phyloP scores from a whole-genome alignment of 2,797 vertebrate species.

The Coregonus ussuriensis region DNA sequence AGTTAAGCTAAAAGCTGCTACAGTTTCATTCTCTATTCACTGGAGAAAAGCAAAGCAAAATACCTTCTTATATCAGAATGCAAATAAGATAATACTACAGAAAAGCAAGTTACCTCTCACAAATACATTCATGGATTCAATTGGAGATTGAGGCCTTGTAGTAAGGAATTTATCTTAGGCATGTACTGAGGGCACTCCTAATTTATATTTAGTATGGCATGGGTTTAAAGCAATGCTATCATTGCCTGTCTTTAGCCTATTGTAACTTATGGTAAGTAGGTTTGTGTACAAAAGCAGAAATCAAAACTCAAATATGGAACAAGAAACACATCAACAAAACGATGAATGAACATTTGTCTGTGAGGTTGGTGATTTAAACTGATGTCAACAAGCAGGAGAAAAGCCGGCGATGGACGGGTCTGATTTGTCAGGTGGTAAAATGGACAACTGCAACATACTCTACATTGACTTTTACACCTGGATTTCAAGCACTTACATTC shows the following conservation, averaged over 20 bases:
- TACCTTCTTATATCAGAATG: background rate
- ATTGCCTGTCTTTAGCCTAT: slow-evolving; percentile 12
- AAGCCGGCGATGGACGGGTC: slow-evolving; percentile 23
- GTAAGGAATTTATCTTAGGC: background rate
- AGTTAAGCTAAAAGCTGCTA: slow-evolving; percentile 35
- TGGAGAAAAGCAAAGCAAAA: slow-evolving; percentile 6
- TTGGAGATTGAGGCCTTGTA: background rate
- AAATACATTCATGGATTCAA: background rate
- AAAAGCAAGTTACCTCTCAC: background rate
- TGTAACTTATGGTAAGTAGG: background rate
- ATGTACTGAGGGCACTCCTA: background rate
- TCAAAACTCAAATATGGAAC: slow-evolving; percentile 11
- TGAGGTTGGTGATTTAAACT: slow-evolving; percentile 20
- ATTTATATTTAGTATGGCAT: slow-evolving; percentile 49
- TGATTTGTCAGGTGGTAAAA: background rate
- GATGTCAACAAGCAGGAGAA: slow-evolving; percentile 29
- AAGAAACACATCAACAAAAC: background rate
- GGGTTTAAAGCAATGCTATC: slow-evolving; percentile 41
- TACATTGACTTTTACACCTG: slow-evolving; percentile 4
- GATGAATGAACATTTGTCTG: slow-evolving; percentile 18
- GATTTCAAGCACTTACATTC: slow-evolving; percentile 23
- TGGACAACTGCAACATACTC: slow-evolving; percentile 2
- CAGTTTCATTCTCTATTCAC: slow-evolving; percentile 1
- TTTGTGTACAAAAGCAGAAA: background rate
- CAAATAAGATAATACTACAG: slow-evolving; percentile 12